A percentile compares a stretch with the other conserved stretches of the same genome.
Evolutionary conservation across 2,797 vertebrate genomes (phyloP).

Genomic region (Anguilla obscura): DNA sequence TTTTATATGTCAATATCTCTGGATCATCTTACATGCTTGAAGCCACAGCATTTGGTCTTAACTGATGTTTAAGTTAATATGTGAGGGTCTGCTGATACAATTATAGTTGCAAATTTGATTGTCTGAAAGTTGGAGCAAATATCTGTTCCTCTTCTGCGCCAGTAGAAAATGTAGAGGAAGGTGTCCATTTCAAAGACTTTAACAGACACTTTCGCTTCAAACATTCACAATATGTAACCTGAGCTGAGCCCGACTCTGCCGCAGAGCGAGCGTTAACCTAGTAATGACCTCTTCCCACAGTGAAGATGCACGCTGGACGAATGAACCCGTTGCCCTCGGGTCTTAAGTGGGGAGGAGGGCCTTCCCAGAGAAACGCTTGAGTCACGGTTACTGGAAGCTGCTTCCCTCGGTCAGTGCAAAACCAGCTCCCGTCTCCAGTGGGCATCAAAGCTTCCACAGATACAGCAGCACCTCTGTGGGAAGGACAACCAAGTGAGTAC

Average conservation of each 20-base stretch:
- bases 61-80: not conserved
- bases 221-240: not conserved
- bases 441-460: not conserved
- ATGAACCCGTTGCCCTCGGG: not conserved
- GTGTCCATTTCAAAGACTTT: not conserved
- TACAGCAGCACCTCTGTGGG: not conserved
- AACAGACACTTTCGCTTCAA: not conserved
- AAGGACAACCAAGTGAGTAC: not conserved
- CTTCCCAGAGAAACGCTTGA: not conserved
- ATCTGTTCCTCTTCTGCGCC: not conserved
- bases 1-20: not conserved
- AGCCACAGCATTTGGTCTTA: not conserved
- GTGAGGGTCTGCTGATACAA: not conserved
- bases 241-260: not conserved
- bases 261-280: not conserved
- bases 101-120: not conserved
- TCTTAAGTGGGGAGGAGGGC: not conserved
- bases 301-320: not conserved
- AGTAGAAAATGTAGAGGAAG: not conserved
- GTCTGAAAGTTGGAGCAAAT: no score
- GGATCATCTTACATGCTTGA: not conserved
- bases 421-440: not conserved
- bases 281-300: not conserved
- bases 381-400: conserved; percentile 2
- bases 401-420: not conserved